Evolutionary conservation across 2,888 invertebrate species (phyloP), one percentile per base, ranked within the genome.

Genomic region (Lasioglossum vierecki): DNA sequence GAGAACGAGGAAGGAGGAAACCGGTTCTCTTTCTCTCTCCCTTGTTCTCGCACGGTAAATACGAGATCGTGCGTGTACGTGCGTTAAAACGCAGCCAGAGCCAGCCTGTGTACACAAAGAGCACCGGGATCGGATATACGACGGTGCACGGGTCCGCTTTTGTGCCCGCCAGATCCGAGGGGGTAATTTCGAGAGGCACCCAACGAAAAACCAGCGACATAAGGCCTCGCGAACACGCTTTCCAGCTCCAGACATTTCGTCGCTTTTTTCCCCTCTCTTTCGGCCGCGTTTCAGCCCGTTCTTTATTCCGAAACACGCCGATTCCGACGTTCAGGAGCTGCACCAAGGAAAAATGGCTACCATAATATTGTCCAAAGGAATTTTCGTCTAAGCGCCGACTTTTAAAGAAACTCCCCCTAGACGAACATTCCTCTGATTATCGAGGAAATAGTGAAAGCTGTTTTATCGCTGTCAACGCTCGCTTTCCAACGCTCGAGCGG

Each of bases 41-140:
- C 66, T 66, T 35, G 66, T 66, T 66, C 66, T 35, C 66, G 66
- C 4, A 35, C 66, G 66, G 73, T 66, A 57, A 49, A 53, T 35
- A 68, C 49, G 78, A 71, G 60, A 66, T 66, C 18, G 66, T 35
- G 35, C 39, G 63, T 60, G 68, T 49, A 68, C 30, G 75, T 66
- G 72, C 70, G 66, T 73, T 66, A 71, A n/a, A 41, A n/a, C 70
- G 70, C 70, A 72, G 82, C 53, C 74, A 72, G 60, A 66, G 73
- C 30, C 63, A 35, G 72, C 66, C 60, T 75, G 74, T 44, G 70
- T 57, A 77, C 70, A 85, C 86, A 82, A 86, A 75, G 86, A 82
- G 86, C 82, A 78, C 74, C 76, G 73, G 75, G 82, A 82, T 82
- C 86, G 86, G 80, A 87, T 82, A 79, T 85, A 82, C 72, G 85